phyloP scores from a whole-genome alignment of 2,113 vertebrate genomes.

The Chrysemys picta region DNA sequence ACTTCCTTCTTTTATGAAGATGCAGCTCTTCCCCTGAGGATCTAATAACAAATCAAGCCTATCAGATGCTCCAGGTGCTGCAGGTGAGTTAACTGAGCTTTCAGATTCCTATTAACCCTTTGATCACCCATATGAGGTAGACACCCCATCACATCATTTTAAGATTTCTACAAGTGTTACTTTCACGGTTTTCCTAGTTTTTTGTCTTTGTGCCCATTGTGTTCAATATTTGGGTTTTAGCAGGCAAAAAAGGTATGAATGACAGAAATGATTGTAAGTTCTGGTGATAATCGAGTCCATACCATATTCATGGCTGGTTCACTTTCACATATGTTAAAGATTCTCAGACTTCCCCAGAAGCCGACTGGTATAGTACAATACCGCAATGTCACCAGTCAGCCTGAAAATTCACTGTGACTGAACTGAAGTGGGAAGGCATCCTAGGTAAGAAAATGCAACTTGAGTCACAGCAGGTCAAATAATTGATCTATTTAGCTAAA shows the following conservation, averaged over 20 bases:
- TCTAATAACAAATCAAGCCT: neutral
- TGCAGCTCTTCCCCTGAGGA: too few species aligned
- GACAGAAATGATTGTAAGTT: neutral
- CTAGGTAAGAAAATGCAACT: neutral
- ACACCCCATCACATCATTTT: neutral
- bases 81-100: neutral
- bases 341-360: neutral
- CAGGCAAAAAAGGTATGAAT: neutral
- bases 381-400: neutral
- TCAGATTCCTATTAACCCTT: neutral
- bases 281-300: neutral
- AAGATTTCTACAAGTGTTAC: neutral
- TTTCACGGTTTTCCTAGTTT: neutral
- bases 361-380: neutral
- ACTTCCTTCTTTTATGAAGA: neutral
- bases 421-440: neutral
- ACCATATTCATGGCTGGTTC: neutral
- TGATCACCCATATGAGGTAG: neutral
- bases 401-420: neutral
- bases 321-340: neutral
- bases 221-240: neutral
- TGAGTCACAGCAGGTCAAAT: neutral
- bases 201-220: neutral
- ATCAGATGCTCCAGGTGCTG: neutral
- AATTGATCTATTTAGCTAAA: neutral